Base-by-base conservation (phyloP, 2,797 vertebrate genomes). In the Gambusia yucatana region DNA sequence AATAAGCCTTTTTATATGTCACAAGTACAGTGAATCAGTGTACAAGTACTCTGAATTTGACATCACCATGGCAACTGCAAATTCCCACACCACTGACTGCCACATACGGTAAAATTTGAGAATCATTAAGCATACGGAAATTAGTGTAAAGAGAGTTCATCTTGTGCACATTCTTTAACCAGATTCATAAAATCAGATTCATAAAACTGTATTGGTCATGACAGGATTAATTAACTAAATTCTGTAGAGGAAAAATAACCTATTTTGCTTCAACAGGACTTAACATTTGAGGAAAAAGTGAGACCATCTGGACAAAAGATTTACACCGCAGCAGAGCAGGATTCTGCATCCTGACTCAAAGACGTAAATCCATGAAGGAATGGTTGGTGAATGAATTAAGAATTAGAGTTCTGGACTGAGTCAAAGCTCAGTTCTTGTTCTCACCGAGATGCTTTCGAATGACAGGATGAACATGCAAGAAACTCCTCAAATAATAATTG, bases 41-140 rank as follows among this genome's bases (percentile, higher is more conserved):
- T 85, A 79, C 73, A 81, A 81, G 79, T 83, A 78, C 63, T 81
- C 69, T 75, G 80, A 86, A 89, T 92, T 82, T 88, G 78, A 84
- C 78, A 88, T 91, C 76, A 50, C 90, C 92, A 92, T 93, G 90
- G 91, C 85, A 93, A 92, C 92, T 89, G 87, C 85, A 91, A 76
- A 84, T 88, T 88, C 84, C 87, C 75, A 90, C 83, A 69, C 65
- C 76, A 75, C 81, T 78, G 76, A 79, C 84, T 80, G 80, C 78
- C 79, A 77, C 76, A 75, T 87, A 82, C 77, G 77, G 69, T 61
- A 84, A 79, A 77, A 43, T 73, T 70, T 55, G 47, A 57, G 73
- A 77, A 65, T 69, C 10, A 63, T 75, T 82, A 41, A 72, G 78
- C 70, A 76, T 52, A 72, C 46, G 20, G 57, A 4, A 69, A 70